Conservation (phyloP, 2,113 vertebrate species). For the Austrofundulus limnaeus region DNA sequence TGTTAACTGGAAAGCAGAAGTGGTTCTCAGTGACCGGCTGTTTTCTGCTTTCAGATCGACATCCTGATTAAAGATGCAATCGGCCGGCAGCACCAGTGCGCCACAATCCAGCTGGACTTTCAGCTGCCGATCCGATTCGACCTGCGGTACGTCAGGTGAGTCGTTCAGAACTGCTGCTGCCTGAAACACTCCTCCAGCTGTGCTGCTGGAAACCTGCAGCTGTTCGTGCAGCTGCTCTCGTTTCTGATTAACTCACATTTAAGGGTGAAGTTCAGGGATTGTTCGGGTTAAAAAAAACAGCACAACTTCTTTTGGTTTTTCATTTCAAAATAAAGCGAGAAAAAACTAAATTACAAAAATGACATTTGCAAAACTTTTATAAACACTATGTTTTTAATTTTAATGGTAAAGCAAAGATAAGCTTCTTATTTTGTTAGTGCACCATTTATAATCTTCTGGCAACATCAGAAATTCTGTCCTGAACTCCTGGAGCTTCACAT, state of each 20-base stretch:
- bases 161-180: slow-evolving; percentile 6
- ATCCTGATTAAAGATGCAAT: slow-evolving; percentile 86
- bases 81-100: slow-evolving; percentile 89
- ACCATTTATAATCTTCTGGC: too few species aligned
- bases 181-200: slow-evolving; percentile 39
- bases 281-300: not conserved
- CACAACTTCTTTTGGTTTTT: not conserved
- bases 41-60: slow-evolving; percentile 89
- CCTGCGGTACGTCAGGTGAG: slow-evolving; percentile 85
- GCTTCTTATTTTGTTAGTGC: too few species aligned
- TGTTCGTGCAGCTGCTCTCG: not conserved
- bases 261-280: not conserved
- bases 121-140: slow-evolving; percentile 89
- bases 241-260: slow-evolving; percentile 6
- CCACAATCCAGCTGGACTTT: slow-evolving; percentile 93
- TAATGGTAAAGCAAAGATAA: too few species aligned
- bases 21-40: not conserved
- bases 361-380: too few species aligned
- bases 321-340: too few species aligned
- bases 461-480: too few species aligned
- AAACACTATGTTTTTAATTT: too few species aligned
- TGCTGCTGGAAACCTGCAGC: slow-evolving; percentile 21
- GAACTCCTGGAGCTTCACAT: too few species aligned
- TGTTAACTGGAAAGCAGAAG: too few species aligned
- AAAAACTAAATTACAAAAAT: too few species aligned